A percentile compares a stretch with the other conserved stretches of the same genome.
These are phyloP conservation scores for Hirtodrosophila cameraria DNA, from an alignment of 2,888 invertebrate species.

Conservation along the genomic window DNA sequence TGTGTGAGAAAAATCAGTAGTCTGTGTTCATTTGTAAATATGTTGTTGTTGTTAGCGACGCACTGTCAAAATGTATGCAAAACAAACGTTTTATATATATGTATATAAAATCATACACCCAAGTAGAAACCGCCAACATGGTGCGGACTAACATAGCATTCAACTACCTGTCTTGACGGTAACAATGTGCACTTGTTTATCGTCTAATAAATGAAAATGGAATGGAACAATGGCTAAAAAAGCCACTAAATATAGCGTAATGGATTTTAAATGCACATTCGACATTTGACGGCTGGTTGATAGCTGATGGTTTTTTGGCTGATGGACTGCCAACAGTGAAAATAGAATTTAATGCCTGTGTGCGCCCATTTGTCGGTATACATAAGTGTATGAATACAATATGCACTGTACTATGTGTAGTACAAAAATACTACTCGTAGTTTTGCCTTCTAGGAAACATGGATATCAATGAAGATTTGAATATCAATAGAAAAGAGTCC, in stretches of 20 bases:
- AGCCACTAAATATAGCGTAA: constrained; percentile 64
- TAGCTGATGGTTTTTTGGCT: constrained; percentile 48
- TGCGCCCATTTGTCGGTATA: constrained; percentile 24
- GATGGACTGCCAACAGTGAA: constrained; percentile 49
- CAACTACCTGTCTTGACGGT: constrained; percentile 49
- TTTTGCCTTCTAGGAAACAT: constrained; percentile 28
- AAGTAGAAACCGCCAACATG: constrained; percentile 11
- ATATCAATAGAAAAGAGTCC: constrained; percentile 31
- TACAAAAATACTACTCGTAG: constrained; percentile 2
- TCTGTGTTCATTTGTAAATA: constrained; percentile 34
- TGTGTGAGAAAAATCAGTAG: constrained; percentile 19
- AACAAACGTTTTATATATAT: constrained; percentile 8
- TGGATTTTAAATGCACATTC: constrained; percentile 70
- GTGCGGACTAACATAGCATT: background rate
- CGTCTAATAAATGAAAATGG: constrained; percentile 63
- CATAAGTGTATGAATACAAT: too few relatives aligned
- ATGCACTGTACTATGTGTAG: too few relatives aligned
- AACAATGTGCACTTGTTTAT: constrained; percentile 55
- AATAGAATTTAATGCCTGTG: constrained; percentile 51
- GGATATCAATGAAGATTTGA: constrained; percentile 19
- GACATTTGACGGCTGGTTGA: constrained; percentile 59
- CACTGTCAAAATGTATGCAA: constrained; percentile 48
- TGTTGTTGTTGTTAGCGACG: constrained; percentile 48
- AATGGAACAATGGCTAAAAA: constrained; percentile 60
- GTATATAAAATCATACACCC: background rate